Evolutionary conservation across 1,140 invertebrate species (phyloP).

Genomic region (Halictus rubicundus): DNA sequence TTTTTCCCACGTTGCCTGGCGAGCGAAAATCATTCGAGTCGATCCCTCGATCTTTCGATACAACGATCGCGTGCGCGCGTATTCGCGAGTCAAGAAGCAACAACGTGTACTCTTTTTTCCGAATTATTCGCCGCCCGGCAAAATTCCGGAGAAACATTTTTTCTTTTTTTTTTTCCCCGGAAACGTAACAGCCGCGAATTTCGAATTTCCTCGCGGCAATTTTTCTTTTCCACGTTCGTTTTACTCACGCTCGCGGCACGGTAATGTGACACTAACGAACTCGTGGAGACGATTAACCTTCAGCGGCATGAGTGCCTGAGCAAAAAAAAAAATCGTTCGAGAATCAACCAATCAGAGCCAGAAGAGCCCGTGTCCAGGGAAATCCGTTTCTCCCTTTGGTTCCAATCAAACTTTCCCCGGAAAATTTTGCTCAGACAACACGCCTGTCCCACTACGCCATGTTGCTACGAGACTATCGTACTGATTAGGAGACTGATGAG

Average conservation of each 20-base stretch:
- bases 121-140: too few relatives aligned
- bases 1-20: neutral
- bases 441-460: slow-evolving; percentile 27
- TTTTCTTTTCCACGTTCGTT: too few relatives aligned
- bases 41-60: neutral
- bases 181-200: too few relatives aligned
- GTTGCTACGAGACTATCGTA: slow-evolving; percentile 34
- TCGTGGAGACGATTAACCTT: slow-evolving; percentile 37
- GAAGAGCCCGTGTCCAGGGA: too few relatives aligned
- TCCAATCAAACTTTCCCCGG: neutral
- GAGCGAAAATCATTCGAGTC: neutral
- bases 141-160: too few relatives aligned
- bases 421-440: slow-evolving; percentile 20
- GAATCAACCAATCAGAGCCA: too few relatives aligned
- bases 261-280: slow-evolving; percentile 28
- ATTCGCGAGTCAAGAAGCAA: neutral
- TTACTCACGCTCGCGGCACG: slow-evolving; percentile 36
- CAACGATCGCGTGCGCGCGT: neutral
- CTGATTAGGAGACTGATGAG: slow-evolving; percentile 27
- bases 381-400: neutral
- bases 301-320: slow-evolving; percentile 22
- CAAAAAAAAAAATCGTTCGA: neutral
- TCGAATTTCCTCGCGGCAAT: too few relatives aligned
- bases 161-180: too few relatives aligned
- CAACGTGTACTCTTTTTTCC: too few relatives aligned